A percentile compares a stretch with the other conserved stretches of the same genome.
These are phyloP conservation scores for Oryzias dopingdopingensis DNA, from an alignment of 2,797 vertebrate species.

Conservation along the genomic window DNA sequence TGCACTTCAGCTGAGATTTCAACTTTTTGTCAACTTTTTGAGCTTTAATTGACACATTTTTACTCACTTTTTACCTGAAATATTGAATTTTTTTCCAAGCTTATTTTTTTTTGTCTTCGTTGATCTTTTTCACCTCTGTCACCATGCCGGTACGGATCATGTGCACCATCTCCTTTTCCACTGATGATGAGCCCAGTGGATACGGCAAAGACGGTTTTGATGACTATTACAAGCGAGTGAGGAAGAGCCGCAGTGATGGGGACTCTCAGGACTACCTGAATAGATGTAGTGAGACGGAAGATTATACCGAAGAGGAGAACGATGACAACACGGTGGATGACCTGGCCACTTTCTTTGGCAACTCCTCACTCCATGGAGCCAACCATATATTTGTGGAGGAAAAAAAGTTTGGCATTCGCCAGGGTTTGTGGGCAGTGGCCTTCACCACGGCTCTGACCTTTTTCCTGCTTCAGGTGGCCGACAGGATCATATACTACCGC, in stretches of 20 bases:
- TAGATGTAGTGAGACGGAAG: constrained; percentile 50
- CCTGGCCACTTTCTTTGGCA: constrained; percentile 83
- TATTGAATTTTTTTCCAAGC: no score
- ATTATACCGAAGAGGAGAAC: constrained; percentile 68
- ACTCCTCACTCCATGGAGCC: constrained; percentile 89
- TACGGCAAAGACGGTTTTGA: constrained; percentile 65
- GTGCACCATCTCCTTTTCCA: constrained; percentile 92
- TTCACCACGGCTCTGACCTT: constrained; percentile 85
- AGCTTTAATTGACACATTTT: no score
- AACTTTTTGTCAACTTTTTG: neutral
- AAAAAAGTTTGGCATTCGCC: constrained; percentile 79
- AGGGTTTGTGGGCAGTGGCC: constrained; percentile 84
- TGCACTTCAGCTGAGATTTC: constrained; percentile 4
- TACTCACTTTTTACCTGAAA: no score
- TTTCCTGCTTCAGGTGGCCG: constrained; percentile 90
- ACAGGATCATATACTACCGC: constrained; percentile 85
- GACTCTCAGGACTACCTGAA: constrained; percentile 66
- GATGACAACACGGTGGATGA: constrained; percentile 58
- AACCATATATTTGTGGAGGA: constrained; percentile 89
- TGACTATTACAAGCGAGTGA: constrained; percentile 75
- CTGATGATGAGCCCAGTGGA: constrained; percentile 78
- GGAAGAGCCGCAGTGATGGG: constrained; percentile 48
- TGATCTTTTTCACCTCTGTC: constrained; percentile 7
- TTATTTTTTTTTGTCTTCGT: no score
- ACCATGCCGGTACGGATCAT: constrained; percentile 92